These are phyloP conservation scores for Chrysina gloriosa DNA, from an alignment of 2,888 invertebrate genomes.

Conservation along the genomic window DNA sequence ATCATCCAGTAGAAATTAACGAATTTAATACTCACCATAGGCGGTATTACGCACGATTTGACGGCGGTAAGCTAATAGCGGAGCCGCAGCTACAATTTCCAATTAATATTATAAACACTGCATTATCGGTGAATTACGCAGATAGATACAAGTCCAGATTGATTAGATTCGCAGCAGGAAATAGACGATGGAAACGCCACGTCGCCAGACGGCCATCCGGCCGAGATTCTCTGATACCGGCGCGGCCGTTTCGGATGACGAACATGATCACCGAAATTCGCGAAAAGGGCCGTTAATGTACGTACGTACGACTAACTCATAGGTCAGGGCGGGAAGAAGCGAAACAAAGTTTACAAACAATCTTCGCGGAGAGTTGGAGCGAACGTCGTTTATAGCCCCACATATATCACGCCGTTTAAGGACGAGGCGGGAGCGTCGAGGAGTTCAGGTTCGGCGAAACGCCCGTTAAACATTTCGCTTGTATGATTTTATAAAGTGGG, in stretches of 20 bases:
- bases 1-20: too few relatives aligned
- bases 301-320: too few relatives aligned
- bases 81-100: constrained; percentile 22
- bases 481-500: too few relatives aligned
- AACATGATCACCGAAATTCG: too few relatives aligned
- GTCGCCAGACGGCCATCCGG: not conserved
- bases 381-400: constrained; percentile 32
- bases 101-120: constrained; percentile 33
- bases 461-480: too few relatives aligned
- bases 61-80: not conserved
- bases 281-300: not conserved
- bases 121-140: constrained; percentile 24
- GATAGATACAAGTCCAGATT: constrained; percentile 3
- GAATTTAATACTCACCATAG: not conserved
- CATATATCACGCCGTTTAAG: constrained; percentile 27
- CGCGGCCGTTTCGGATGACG: too few relatives aligned
- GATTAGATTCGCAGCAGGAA: not conserved
- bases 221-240: not conserved
- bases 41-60: not conserved
- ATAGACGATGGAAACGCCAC: not conserved
- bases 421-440: constrained; percentile 1
- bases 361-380: constrained; percentile 47
- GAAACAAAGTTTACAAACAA: constrained; percentile 50
- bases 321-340: constrained; percentile 49
- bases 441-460: too few relatives aligned